A percentile compares a stretch with the other conserved stretches of the same genome.
These are phyloP conservation scores for Pyrrhosoma nymphula DNA, from an alignment of 2,888 invertebrate species.

Conservation along the genomic window DNA sequence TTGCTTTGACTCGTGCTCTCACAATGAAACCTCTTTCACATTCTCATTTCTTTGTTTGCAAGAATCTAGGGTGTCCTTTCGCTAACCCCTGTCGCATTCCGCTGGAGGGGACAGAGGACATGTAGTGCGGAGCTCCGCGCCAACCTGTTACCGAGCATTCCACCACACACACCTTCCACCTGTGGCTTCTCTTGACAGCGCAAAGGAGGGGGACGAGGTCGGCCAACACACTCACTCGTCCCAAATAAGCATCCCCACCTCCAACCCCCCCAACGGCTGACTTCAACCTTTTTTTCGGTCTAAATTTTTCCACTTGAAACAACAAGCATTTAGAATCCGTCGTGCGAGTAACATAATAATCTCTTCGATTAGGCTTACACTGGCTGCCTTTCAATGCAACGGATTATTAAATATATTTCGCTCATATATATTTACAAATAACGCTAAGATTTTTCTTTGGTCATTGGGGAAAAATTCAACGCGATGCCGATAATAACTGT, in stretches of 20 bases:
- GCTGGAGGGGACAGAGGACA: not conserved
- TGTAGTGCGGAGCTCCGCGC: not conserved
- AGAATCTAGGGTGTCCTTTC: not conserved
- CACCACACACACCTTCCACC: not conserved
- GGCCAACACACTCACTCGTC: not conserved
- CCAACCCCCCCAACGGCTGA: too few relatives aligned
- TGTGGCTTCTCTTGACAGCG: not conserved
- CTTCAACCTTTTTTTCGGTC: not conserved
- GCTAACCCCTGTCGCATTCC: not conserved
- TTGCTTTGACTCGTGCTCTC: too few relatives aligned
- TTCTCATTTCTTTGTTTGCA: not conserved
- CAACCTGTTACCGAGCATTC: not conserved
- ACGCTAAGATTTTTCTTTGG: slow-evolving; percentile 6
- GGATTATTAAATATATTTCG: slow-evolving; percentile 46
- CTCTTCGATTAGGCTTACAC: not conserved
- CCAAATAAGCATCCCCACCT: too few relatives aligned
- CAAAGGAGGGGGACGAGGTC: not conserved
- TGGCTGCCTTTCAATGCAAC: slow-evolving; percentile 34
- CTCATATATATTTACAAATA: slow-evolving; percentile 44
- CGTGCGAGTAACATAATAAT: not conserved
- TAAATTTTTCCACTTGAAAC: not conserved
- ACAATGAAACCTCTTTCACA: too few relatives aligned
- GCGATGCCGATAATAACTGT: not conserved
- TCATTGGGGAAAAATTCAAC: not conserved
- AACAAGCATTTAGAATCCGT: slow-evolving; percentile 23